These are phyloP conservation scores for Spermophilus dauricus DNA, from an alignment of 2,113 vertebrate genomes.

Conservation along the genomic window DNA sequence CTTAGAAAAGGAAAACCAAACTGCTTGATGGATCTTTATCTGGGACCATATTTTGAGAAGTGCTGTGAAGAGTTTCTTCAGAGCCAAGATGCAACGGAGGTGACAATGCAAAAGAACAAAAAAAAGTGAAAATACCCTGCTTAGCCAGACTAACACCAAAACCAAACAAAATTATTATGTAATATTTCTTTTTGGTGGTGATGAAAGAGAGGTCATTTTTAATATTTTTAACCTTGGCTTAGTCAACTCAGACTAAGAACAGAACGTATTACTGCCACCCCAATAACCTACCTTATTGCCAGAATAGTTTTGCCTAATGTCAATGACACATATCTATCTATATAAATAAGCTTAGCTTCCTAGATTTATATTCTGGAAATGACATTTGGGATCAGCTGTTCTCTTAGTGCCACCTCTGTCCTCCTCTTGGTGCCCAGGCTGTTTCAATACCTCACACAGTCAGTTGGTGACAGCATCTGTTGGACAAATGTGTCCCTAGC, in stretches of 20 bases:
- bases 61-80: background rate
- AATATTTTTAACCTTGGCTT: background rate
- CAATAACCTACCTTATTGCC: background rate
- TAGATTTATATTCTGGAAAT: background rate
- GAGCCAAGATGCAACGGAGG: background rate
- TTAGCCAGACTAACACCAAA: background rate
- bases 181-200: background rate
- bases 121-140: background rate
- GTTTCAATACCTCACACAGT: rapidly evolving
- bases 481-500: background rate
- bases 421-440: background rate
- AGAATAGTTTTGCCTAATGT: background rate
- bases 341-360: background rate
- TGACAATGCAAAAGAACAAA: background rate
- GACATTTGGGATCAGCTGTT: background rate
- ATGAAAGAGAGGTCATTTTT: background rate
- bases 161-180: background rate
- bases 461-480: background rate
- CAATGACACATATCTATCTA: background rate
- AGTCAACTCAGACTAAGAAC: background rate
- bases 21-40: rapidly evolving
- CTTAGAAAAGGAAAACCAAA: background rate
- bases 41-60: rapidly evolving
- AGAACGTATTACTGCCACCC: background rate
- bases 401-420: background rate